These are phyloP conservation scores for Rafetus swinhoei DNA, from an alignment of 2,113 vertebrate genomes.

Conservation along the genomic window DNA sequence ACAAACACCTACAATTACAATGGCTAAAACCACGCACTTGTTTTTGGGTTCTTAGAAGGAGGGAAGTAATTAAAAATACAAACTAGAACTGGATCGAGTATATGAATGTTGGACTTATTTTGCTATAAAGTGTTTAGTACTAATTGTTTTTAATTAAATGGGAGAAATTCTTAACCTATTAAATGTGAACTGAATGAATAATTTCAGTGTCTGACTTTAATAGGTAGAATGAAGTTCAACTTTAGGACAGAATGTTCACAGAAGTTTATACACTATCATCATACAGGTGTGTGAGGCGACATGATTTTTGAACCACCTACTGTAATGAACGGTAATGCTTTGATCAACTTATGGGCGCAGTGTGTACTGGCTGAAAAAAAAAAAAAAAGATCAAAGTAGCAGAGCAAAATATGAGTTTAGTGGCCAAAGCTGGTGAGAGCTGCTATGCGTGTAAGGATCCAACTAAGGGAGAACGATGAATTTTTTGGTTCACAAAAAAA, in stretches of 20 bases:
- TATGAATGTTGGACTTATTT: rapidly evolving
- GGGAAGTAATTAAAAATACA: not conserved
- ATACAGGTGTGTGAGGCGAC: not conserved
- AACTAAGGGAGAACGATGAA: not conserved
- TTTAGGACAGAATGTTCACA: not conserved
- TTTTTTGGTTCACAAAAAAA: not conserved
- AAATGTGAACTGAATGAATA: not conserved
- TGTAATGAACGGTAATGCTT: not conserved
- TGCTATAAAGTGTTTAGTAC: not conserved
- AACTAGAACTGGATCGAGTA: not conserved
- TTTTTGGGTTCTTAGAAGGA: not conserved
- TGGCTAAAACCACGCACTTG: not conserved
- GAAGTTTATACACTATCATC: not conserved
- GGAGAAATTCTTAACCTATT: not conserved
- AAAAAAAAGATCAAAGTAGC: not conserved
- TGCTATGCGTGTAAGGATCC: not conserved
- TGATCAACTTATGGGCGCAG: not conserved
- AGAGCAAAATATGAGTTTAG: not conserved
- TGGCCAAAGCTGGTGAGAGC: not conserved
- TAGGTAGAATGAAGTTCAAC: not conserved
- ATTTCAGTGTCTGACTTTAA: not conserved
- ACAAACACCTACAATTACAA: rapidly evolving
- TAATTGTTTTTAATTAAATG: not conserved
- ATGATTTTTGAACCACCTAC: not conserved
- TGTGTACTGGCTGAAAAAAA: not conserved